A percentile compares a stretch with the other conserved stretches of the same genome.
Conservation (phyloP, 2,888 invertebrate species). For the Dendrolimus pini region DNA sequence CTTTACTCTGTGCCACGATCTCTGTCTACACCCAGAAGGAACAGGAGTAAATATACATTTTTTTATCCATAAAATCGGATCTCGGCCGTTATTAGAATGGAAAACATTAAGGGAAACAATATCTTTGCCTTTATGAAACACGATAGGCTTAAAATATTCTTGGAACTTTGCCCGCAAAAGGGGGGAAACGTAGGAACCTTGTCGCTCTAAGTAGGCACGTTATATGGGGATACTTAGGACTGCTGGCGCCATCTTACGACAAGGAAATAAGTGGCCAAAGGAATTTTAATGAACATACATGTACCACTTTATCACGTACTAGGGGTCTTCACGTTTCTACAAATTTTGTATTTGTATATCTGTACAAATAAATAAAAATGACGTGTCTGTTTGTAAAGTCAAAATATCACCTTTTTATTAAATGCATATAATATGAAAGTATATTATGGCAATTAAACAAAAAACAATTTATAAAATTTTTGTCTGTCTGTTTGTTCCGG, state of each 20-base stretch:
- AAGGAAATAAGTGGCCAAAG: neutral
- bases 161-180: neutral
- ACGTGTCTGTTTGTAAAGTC: too few species aligned
- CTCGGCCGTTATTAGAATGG: conserved; percentile 16
- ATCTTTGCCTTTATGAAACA: conserved; percentile 17
- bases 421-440: too few species aligned
- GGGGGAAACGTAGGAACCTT: neutral
- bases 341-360: too few species aligned
- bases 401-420: too few species aligned
- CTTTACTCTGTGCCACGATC: too few species aligned
- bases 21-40: too few species aligned
- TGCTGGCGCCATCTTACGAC: neutral
- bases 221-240: neutral
- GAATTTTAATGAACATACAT: neutral
- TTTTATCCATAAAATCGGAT: conserved; percentile 10
- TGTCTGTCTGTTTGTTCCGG: too few species aligned
- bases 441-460: too few species aligned
- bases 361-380: too few species aligned
- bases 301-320: neutral
- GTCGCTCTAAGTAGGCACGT: neutral
- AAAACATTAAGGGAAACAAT: conserved; percentile 18
- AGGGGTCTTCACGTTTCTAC: too few species aligned
- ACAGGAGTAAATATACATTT: neutral
- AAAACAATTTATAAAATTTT: too few species aligned
- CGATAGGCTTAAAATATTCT: conserved; percentile 8